These are phyloP conservation scores for Brachypodius melanocephalos DNA, from an alignment of 2,113 vertebrate genomes.

Conservation along the genomic window DNA sequence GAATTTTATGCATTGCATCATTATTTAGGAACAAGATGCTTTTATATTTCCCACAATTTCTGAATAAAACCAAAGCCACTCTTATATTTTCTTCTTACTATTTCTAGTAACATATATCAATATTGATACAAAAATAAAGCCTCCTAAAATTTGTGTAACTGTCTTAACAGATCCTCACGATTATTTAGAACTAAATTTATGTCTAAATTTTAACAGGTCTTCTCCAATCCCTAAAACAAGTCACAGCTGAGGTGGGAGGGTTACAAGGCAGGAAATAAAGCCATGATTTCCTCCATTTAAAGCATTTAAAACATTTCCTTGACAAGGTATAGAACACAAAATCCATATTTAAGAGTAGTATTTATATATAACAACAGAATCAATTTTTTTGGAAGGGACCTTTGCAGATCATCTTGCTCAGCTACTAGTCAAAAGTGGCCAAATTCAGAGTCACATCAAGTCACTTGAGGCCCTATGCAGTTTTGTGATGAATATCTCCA, in stretches of 20 bases:
- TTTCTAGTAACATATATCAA: neutral
- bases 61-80: neutral
- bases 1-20: neutral
- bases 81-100: neutral
- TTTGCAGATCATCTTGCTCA: neutral
- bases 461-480: neutral
- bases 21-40: constrained; percentile 4
- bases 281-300: neutral
- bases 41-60: neutral
- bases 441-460: neutral
- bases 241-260: neutral
- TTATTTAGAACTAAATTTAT: neutral
- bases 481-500: neutral
- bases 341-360: neutral
- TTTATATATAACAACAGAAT: neutral
- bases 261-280: neutral
- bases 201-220: neutral
- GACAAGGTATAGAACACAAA: neutral
- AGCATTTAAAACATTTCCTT: neutral
- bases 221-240: neutral
- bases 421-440: neutral
- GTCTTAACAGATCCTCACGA: neutral
- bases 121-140: neutral
- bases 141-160: neutral
- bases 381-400: neutral